phyloP scores from a whole-genome alignment of 1,140 invertebrate genomes.

The Bombus balteatus region DNA sequence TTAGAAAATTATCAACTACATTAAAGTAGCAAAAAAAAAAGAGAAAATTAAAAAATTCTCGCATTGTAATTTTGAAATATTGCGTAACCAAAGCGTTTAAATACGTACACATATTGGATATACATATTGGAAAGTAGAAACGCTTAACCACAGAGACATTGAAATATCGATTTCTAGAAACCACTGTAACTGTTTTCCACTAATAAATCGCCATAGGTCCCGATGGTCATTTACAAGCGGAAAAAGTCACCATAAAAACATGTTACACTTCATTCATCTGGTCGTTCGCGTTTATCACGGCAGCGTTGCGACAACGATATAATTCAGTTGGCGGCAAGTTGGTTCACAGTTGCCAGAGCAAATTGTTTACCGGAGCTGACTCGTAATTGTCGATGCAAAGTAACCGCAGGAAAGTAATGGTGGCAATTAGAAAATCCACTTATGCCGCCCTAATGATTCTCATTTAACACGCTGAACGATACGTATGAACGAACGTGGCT shows the following conservation, averaged over 20 bases:
- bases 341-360: not conserved
- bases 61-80: no score
- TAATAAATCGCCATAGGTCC: not conserved
- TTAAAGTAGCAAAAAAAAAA: no score
- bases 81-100: no score
- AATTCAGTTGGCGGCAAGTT: not conserved
- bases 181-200: not conserved
- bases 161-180: not conserved
- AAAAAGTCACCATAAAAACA: not conserved
- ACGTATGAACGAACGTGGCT: not conserved
- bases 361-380: not conserved
- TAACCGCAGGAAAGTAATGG: constrained; percentile 26
- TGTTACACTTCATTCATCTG: not conserved
- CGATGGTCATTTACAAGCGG: not conserved
- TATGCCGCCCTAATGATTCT: constrained; percentile 39
- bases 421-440: constrained; percentile 47
- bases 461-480: constrained; percentile 31
- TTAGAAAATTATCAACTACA: no score
- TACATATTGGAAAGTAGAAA: not conserved
- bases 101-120: no score
- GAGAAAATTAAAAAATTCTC: no score
- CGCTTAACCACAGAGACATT: not conserved
- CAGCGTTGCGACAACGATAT: not conserved
- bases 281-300: not conserved
- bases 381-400: constrained; percentile 23